Evolutionary conservation across 2,113 vertebrate genomes (phyloP).

Genomic region (Menura novaehollandiae): DNA sequence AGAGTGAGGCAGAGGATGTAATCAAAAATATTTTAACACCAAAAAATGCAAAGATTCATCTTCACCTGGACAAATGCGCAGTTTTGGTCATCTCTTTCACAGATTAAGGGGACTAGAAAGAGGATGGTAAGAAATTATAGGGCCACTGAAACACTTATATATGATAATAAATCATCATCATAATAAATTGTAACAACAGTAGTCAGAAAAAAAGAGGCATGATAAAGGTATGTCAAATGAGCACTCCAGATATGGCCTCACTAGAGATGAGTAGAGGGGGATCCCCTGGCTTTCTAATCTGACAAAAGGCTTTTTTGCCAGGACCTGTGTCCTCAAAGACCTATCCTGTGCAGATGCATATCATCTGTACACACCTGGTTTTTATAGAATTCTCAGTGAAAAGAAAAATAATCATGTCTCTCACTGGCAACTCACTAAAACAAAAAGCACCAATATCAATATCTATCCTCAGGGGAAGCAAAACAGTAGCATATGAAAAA

Average conservation of each 20-base stretch:
- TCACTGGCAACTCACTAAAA: neutral
- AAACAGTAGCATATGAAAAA: neutral
- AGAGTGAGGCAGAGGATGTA: neutral
- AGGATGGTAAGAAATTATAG: neutral
- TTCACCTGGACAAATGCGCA: neutral
- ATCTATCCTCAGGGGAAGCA: neutral
- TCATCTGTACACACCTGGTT: neutral
- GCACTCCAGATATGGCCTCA: neutral
- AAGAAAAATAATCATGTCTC: neutral
- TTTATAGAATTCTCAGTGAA: neutral
- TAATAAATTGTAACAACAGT: neutral
- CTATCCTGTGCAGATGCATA: neutral
- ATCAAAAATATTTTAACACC: neutral
- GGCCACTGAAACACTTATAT: neutral
- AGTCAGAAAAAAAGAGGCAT: neutral
- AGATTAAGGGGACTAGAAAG: neutral
- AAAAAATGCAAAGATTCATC: neutral
- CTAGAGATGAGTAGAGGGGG: accelerated
- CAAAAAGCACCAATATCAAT: neutral
- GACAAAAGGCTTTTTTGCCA: neutral
- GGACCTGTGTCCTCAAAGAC: neutral
- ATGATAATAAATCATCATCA: neutral
- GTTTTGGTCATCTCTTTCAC: neutral
- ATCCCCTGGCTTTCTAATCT: neutral
- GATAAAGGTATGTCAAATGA: neutral